Percentiles rank a stretch among this genome's conserved stretches.
phyloP scores from a whole-genome alignment of 2,797 vertebrate genomes.

The Sebastes kiyomatsui region DNA sequence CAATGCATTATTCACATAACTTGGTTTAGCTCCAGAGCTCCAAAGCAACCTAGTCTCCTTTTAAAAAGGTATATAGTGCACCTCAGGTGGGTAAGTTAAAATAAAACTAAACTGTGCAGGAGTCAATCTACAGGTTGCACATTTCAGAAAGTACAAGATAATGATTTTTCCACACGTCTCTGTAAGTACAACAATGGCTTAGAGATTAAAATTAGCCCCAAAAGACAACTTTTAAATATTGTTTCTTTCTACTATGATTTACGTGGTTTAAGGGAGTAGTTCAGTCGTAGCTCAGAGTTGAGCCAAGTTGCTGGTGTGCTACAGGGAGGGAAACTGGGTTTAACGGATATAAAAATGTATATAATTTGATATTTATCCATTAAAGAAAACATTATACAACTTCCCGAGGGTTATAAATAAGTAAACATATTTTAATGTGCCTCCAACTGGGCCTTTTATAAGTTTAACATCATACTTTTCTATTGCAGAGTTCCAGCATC shows the following conservation, averaged over 20 bases:
- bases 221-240: not conserved
- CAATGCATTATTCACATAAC: slow-evolving; percentile 77
- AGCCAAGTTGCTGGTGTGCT: not conserved
- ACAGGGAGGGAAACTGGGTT: not conserved
- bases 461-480: not conserved
- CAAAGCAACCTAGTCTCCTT: slow-evolving; percentile 29
- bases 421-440: not conserved
- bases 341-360: not conserved
- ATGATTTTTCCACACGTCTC: not conserved
- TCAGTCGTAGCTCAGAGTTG: not conserved
- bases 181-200: not conserved
- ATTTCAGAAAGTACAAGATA: not conserved
- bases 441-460: not conserved
- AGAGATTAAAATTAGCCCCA: not conserved
- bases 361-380: not conserved
- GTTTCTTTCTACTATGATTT: not conserved
- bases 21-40: slow-evolving; percentile 53
- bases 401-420: not conserved
- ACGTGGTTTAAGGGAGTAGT: not conserved
- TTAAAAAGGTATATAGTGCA: slow-evolving; percentile 38
- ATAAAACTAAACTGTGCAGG: not conserved
- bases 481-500: not conserved
- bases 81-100: not conserved
- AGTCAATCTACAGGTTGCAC: slow-evolving; percentile 6
- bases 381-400: not conserved